Base-by-base conservation (phyloP, 2,113 vertebrate species). In the Psophia crepitans region DNA sequence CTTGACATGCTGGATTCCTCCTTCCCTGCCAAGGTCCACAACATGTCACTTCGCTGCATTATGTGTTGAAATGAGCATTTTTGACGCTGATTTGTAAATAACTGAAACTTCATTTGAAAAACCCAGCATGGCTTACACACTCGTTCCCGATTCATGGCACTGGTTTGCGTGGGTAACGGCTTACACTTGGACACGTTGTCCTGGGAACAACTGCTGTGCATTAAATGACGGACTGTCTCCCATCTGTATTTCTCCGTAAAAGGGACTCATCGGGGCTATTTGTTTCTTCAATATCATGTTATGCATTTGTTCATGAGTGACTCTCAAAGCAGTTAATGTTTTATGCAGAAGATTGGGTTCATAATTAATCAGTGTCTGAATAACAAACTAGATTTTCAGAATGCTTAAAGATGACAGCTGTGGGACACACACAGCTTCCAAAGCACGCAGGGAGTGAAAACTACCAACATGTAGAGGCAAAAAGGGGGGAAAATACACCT, bases 41-140 rank as follows among this genome's bases (percentile, higher is more conserved):
- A 19, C 16, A 0, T 0, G 11, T 5, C 73, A 28, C 33, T 35
- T 16, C 1, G 3, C 43, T 4, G 12, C 4, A 6, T 5, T 26
- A n/a, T 27, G 10, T 78, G 63, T 0, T 12, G 30, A 78, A 89
- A 73, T 0, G 6, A 74, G 11, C 7, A 3, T 41, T 89, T 85
- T 1, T 43, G 32, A 64, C n/a, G 33, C 14, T 13, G 33, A 60
- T 56, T 17, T 61, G 26, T 28, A 65, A 87, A 51, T 30, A 89
- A 53, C 7, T 14, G 6, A 69, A 69, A 39, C 13, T 37, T 19
- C 7, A 57, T 53, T 74, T 74, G 10, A 74, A 46, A 71, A 86
- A 41, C 7, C 19, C 64, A 87, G 39, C 39, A 14, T 0, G 16
- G 61, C 64, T 74, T 66, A 8, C 63, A 56, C 22, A 8, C 23